Percentiles rank a stretch among this genome's conserved stretches.
Evolutionary conservation across 2,797 vertebrate species (phyloP).

Genomic region (Alauda arvensis): DNA sequence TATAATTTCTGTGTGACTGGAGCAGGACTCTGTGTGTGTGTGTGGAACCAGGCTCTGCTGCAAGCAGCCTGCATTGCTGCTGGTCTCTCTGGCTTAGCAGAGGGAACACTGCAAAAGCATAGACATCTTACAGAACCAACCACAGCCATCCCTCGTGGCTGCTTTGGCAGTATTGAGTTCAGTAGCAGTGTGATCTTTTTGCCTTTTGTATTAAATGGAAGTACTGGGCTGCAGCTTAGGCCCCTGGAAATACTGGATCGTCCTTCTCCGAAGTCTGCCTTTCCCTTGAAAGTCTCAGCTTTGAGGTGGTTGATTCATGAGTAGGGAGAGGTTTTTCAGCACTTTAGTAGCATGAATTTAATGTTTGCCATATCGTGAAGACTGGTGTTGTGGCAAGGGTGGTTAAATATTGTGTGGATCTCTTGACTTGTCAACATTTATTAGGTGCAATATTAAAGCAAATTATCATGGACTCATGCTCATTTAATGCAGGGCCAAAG

Average conservation of each 20-base stretch:
- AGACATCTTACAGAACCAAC: not conserved
- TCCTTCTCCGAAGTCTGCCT: not conserved
- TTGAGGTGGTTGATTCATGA: not conserved
- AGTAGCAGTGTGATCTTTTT: not conserved
- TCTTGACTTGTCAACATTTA: not conserved
- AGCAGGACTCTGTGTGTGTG: not conserved
- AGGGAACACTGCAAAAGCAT: not conserved
- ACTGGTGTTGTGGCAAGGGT: not conserved
- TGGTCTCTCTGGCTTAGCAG: not conserved
- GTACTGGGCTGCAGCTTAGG: not conserved
- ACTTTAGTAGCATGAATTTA: not conserved
- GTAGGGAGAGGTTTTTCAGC: not conserved
- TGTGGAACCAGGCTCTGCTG: not conserved
- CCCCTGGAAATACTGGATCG: not conserved
- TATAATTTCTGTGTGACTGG: not conserved
- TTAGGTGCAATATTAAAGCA: not conserved
- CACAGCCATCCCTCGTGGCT: not conserved
- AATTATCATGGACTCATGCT: not conserved
- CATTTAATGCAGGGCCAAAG: not conserved
- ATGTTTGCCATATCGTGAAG: not conserved
- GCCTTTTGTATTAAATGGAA: not conserved
- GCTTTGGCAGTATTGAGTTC: not conserved
- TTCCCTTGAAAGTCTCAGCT: not conserved
- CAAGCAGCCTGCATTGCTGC: not conserved
- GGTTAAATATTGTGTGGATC: not conserved